Evolutionary conservation across 2,113 vertebrate genomes (phyloP).

Genomic region (Psittacara wagleri): DNA sequence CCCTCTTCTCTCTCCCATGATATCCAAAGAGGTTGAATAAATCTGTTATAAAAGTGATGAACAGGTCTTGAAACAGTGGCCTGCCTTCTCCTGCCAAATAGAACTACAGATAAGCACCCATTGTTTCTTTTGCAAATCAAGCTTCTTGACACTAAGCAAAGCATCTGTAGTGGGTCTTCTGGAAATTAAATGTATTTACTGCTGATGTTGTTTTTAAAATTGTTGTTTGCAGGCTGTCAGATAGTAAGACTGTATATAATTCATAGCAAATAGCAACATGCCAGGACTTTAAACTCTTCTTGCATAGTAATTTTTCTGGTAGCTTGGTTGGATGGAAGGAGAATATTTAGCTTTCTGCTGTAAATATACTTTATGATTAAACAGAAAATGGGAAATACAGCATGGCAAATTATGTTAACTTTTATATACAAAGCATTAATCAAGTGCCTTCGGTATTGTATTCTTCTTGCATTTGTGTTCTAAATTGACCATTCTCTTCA

Average conservation of each 20-base stretch:
- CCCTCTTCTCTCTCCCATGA: not conserved
- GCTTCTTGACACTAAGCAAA: conserved; percentile 12
- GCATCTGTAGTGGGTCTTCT: not conserved
- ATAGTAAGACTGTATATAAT: conserved; percentile 17
- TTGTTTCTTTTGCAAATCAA: conserved; percentile 10
- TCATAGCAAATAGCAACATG: not conserved
- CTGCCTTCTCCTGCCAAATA: not conserved
- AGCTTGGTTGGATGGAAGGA: not conserved
- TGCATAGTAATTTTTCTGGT: not conserved
- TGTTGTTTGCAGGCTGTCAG: conserved; percentile 19
- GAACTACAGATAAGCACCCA: not conserved
- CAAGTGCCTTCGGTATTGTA: not conserved
- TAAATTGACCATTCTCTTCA: not conserved
- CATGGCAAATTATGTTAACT: not conserved
- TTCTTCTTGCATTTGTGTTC: not conserved
- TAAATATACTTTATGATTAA: conserved; percentile 6
- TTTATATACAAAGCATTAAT: not conserved
- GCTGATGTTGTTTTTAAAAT: conserved; percentile 29
- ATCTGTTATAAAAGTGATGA: not conserved
- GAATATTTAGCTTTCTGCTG: conserved; percentile 26
- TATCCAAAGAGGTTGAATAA: not conserved
- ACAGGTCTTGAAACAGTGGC: not conserved
- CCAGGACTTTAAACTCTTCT: conserved; percentile 2
- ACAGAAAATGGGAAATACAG: conserved; percentile 9
- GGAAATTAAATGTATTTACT: conserved; percentile 43